Percentiles rank a stretch among this genome's conserved stretches.
Evolutionary conservation across 2,888 invertebrate species (phyloP).

Genomic region (Subacronicta megacephala): DNA sequence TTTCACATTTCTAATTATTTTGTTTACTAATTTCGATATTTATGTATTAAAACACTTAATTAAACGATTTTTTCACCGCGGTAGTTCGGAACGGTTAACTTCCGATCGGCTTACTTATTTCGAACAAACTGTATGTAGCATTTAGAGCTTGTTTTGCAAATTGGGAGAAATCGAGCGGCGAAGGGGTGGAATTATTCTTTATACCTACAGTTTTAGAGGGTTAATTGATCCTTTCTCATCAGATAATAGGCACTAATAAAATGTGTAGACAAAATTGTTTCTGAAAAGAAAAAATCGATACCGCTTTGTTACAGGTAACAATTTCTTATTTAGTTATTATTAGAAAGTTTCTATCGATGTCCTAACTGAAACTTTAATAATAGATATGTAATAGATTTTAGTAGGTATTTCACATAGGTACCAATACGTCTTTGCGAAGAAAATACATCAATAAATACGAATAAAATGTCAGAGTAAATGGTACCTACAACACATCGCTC

Average conservation of each 20-base stretch:
- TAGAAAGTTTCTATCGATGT: background rate
- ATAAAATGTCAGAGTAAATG: constrained; percentile 26
- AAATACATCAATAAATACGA: constrained; percentile 25
- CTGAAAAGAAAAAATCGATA: constrained; percentile 16
- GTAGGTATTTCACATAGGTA: background rate
- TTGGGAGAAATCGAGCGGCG: constrained; percentile 69
- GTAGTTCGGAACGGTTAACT: too few species aligned
- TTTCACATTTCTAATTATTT: too few species aligned
- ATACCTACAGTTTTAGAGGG: constrained; percentile 43
- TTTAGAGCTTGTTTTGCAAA: constrained; percentile 74
- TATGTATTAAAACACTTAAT: too few species aligned
- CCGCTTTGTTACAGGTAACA: constrained; percentile 1
- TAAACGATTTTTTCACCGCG: too few species aligned
- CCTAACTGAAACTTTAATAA: background rate
- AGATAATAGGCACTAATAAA: constrained; percentile 8
- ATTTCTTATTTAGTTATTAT: constrained; percentile 1
- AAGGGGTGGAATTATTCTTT: constrained; percentile 63
- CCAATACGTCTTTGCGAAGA: constrained; percentile 7
- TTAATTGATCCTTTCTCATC: constrained; percentile 33
- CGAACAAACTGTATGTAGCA: too few species aligned
- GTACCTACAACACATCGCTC: constrained; percentile 14
- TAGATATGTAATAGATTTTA: background rate
- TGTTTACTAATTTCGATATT: too few species aligned
- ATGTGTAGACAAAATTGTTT: constrained; percentile 6
- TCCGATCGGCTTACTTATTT: too few species aligned